A percentile compares a stretch with the other conserved stretches of the same genome.
Conservation (phyloP, 2,888 invertebrate genomes). For the Catocala fraxini region DNA sequence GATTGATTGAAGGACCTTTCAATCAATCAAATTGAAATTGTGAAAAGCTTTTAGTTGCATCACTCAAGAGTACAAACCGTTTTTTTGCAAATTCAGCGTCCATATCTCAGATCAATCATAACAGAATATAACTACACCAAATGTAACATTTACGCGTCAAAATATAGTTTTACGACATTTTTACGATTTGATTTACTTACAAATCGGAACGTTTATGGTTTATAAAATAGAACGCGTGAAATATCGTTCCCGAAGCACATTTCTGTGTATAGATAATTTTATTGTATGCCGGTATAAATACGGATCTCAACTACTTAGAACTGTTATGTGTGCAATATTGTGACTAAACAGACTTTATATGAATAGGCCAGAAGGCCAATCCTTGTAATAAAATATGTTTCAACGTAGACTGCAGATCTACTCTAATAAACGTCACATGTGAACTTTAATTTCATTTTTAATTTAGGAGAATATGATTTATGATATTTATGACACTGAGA, state of each 20-base stretch:
- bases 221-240: constrained; percentile 47
- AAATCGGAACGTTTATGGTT: constrained; percentile 56
- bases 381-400: no score
- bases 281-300: background rate
- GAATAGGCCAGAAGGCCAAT: no score
- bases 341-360: no score
- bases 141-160: constrained; percentile 36
- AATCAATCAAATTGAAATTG: background rate
- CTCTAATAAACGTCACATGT: no score
- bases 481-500: no score
- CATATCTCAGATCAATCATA: no score
- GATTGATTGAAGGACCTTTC: no score
- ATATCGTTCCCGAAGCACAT: constrained; percentile 19
- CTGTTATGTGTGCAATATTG: no score
- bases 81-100: background rate
- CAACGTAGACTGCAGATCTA: no score
- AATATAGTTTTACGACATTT: constrained; percentile 55
- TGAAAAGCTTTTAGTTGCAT: background rate
- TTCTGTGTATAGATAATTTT: background rate
- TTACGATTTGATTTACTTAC: constrained; percentile 61
- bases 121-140: constrained; percentile 12
- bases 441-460: no score
- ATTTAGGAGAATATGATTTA: no score
- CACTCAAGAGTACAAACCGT: background rate
- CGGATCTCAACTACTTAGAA: background rate